phyloP scores from a whole-genome alignment of 2,797 vertebrate genomes.

The Sparidentex hasta region DNA sequence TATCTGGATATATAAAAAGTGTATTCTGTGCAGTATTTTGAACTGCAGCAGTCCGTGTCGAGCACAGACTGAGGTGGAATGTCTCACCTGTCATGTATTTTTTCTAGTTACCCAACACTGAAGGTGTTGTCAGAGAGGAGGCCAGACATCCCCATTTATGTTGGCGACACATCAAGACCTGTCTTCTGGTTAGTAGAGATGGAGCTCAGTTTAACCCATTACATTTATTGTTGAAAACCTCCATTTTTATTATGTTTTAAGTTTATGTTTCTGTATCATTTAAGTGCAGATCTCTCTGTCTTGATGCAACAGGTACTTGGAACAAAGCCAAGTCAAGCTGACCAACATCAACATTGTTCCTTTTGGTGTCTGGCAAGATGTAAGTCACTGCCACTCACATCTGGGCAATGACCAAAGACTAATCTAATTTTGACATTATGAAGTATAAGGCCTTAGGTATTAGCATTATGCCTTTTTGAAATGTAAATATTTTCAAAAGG shows the following conservation, averaged over 20 bases:
- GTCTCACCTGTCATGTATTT: background rate
- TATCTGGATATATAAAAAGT: too few species aligned
- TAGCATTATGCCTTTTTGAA: background rate
- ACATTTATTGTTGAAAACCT: background rate
- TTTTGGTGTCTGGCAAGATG: constrained; percentile 88
- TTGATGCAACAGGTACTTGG: constrained; percentile 63
- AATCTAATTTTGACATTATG: background rate
- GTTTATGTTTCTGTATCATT: background rate
- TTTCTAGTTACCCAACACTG: constrained; percentile 86
- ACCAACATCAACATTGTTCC: constrained; percentile 86
- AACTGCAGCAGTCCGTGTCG: background rate
- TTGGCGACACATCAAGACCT: constrained; percentile 87
- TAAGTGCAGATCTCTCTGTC: background rate
- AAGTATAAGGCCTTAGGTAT: background rate
- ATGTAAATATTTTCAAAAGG: background rate
- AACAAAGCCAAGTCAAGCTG: constrained; percentile 83
- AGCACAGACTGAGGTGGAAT: too few species aligned
- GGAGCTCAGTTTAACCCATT: background rate
- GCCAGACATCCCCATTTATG: constrained; percentile 87
- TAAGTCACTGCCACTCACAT: constrained; percentile 54
- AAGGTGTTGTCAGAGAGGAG: constrained; percentile 78
- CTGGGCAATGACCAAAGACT: background rate
- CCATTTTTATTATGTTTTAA: background rate
- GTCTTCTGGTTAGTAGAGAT: constrained; percentile 84
- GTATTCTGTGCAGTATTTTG: too few species aligned